Conservation (phyloP, 2,888 invertebrate genomes). For the Oligia fasciuncula region DNA sequence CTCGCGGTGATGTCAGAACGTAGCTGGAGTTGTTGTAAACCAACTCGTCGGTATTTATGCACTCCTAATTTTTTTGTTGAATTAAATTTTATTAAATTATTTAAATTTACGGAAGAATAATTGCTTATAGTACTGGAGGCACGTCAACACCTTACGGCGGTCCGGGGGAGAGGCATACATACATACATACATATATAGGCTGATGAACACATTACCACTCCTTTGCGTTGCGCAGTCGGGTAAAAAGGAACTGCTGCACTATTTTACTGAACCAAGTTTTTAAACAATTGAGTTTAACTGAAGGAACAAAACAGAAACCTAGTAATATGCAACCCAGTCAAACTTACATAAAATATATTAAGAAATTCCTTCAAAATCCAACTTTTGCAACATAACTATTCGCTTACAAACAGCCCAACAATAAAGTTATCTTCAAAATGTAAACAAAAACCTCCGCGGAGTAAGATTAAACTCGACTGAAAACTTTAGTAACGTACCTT, state of each 20-base stretch:
- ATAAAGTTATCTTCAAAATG: slow-evolving; percentile 29
- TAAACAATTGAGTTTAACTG: not conserved
- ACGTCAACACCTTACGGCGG: no score
- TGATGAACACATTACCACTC: no score
- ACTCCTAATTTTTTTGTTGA: no score
- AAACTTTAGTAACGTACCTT: slow-evolving; percentile 41
- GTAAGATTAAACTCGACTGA: slow-evolving; percentile 42
- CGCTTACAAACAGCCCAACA: slow-evolving; percentile 15
- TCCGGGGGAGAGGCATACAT: no score
- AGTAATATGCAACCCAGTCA: not conserved
- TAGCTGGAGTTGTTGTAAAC: no score
- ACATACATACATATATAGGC: no score
- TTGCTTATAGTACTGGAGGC: no score
- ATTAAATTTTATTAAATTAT: no score
- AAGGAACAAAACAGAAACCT: not conserved
- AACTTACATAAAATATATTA: not conserved
- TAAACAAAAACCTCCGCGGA: slow-evolving; percentile 41
- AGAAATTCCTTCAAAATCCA: not conserved
- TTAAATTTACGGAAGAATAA: no score
- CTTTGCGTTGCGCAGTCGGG: no score
- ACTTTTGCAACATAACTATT: slow-evolving; percentile 9
- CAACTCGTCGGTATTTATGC: no score
- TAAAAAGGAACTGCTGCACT: not conserved
- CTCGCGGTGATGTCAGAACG: no score
- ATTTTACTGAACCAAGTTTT: not conserved